Evolutionary conservation across 2,113 vertebrate species (phyloP).

Genomic region (Scomber colias): DNA sequence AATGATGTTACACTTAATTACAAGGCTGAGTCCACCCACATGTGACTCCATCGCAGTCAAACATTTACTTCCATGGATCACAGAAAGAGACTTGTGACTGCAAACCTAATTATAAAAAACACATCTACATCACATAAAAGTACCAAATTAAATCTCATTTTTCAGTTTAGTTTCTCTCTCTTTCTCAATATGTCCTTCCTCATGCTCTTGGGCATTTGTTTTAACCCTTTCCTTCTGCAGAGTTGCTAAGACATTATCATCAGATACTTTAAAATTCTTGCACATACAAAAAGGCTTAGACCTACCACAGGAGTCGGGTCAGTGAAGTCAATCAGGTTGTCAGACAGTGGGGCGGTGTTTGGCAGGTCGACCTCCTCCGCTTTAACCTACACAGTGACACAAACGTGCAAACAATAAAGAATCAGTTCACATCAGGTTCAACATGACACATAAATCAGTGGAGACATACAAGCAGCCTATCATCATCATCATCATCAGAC

Average conservation of each 20-base stretch:
- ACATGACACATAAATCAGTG: neutral
- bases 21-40: no score
- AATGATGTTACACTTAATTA: neutral
- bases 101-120: no score
- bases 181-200: no score
- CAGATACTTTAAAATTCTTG: neutral
- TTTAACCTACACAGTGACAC: slow-evolving; percentile 81
- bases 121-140: no score
- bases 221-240: neutral
- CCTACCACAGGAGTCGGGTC: slow-evolving; percentile 88
- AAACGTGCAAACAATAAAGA: neutral
- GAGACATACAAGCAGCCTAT: neutral
- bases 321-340: slow-evolving; percentile 96
- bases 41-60: no score
- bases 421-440: neutral
- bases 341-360: slow-evolving; percentile 77
- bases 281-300: neutral
- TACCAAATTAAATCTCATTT: no score
- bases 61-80: no score
- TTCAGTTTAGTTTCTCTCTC: no score
- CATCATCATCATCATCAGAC: no score
- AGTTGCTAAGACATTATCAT: neutral
- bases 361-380: slow-evolving; percentile 87
- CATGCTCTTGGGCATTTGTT: no score
- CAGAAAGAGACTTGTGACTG: neutral